A percentile compares a stretch with the other conserved stretches of the same genome.
Evolutionary conservation across 1,140 invertebrate genomes (phyloP).

Genomic region (Drosophila pectinifera): DNA sequence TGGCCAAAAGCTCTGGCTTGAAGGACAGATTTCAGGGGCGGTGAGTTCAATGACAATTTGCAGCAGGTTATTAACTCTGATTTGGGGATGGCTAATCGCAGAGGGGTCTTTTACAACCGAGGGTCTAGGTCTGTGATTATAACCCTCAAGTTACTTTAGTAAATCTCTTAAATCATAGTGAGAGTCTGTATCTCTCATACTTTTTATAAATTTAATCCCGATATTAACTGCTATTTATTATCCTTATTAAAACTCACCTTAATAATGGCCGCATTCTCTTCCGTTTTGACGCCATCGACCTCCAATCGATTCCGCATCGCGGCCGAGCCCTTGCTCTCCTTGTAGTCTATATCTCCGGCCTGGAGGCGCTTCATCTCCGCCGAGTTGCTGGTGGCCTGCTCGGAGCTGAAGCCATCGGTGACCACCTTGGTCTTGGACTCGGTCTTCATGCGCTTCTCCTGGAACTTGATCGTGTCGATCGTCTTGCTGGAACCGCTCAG

Average conservation of each 20-base stretch:
- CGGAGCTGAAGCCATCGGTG: constrained; percentile 93
- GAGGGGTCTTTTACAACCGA: too few relatives aligned
- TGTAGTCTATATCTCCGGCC: constrained; percentile 91
- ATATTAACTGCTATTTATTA: background rate
- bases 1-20: constrained; percentile 1
- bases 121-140: too few relatives aligned
- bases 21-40: constrained; percentile 14
- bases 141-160: background rate
- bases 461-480: constrained; percentile 90
- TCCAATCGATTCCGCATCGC: constrained; percentile 89
- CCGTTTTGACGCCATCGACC: constrained; percentile 90
- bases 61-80: constrained; percentile 36
- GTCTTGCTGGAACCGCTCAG: constrained; percentile 76
- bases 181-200: background rate
- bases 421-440: constrained; percentile 92
- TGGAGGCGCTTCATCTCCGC: constrained; percentile 92
- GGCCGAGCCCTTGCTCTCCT: constrained; percentile 89
- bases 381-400: constrained; percentile 90
- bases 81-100: background rate
- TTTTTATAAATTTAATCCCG: background rate
- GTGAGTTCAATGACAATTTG: constrained; percentile 24
- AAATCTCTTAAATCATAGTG: background rate
- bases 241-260: constrained; percentile 86
- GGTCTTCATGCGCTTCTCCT: constrained; percentile 91
- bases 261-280: constrained; percentile 90